Evolutionary conservation across 1,140 invertebrate genomes (phyloP).

Genomic region (Myzus persicae): DNA sequence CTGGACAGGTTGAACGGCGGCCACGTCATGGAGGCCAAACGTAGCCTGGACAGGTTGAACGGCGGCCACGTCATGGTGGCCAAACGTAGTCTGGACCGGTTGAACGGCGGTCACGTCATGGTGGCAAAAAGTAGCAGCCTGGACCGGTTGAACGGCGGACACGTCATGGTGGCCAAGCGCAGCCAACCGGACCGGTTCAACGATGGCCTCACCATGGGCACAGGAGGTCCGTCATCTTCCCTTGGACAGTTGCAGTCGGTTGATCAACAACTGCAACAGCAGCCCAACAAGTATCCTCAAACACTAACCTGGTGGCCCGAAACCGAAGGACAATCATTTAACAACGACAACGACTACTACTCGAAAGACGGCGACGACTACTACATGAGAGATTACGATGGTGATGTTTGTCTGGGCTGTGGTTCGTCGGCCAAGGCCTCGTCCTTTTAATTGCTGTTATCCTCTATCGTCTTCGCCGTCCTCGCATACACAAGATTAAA

Average conservation of each 20-base stretch:
- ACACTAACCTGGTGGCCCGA: neutral
- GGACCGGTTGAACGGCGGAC: neutral
- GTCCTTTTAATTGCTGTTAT: neutral
- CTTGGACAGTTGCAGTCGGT: neutral
- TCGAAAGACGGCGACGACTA: neutral
- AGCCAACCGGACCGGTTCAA: neutral
- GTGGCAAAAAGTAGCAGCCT: neutral
- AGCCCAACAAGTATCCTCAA: neutral
- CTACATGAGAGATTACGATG: neutral
- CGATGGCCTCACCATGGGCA: neutral
- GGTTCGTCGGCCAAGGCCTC: neutral
- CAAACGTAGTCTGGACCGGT: neutral
- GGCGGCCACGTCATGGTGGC: neutral
- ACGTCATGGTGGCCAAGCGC: neutral
- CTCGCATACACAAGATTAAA: neutral
- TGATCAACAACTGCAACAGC: neutral
- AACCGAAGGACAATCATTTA: neutral
- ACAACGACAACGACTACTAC: neutral
- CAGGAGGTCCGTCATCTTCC: neutral
- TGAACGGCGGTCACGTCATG: neutral
- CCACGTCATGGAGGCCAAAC: neutral
- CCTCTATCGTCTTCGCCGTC: neutral
- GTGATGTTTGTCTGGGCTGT: neutral
- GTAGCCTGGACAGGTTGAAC: neutral
- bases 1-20: neutral